Evolutionary conservation across 2,113 vertebrate genomes (phyloP), one percentile per base, ranked within the genome.

Genomic region (Crotophaga sulcirostris): DNA sequence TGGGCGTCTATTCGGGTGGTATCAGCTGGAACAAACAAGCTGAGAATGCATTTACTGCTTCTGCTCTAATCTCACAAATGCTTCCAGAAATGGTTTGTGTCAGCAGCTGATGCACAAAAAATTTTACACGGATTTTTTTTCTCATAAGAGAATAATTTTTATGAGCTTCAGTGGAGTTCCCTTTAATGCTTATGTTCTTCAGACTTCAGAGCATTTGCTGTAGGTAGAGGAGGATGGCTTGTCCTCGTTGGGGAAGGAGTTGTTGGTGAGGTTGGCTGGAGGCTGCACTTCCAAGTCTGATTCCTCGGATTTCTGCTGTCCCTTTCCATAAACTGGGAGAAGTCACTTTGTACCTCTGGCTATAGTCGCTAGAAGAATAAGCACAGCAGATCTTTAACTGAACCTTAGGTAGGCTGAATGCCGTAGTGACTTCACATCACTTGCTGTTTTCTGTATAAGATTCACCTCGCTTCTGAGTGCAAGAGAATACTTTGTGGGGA

Each of bases 1-100:
- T 94, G 97, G 98, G 98, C 98, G 93, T 66, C 96, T 95, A 89
- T 98, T 98, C 63, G 96, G 98, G 98, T 98, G 98, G 98, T 98
- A 98, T 99, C 98, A 98, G 98, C 98, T 98, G 98, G 97, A 98
- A 98, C 97, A 98, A 98, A 98, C 96, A 98, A 98, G 98, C 98
- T 98, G 98, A 98, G 98, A 97, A 94, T 89, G 97, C 98, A 97
- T 96, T 97, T 96, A 79, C 92, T 97, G 96, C 92, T 97, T 97
- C 94, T 88, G 95, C 96, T 96, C 87, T 94, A 80, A 97, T 98
- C 97, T 97, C 97, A 94, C 60, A 40, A 97, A 97, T 80, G 72
- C 95, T 96, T 90, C 97, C 95, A 96, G 97, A 98, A 98, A 98
- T 69, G 94, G 96, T 96, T 97, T 97, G 72, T 97, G 98, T 98